A percentile compares a stretch with the other conserved stretches of the same genome.
Evolutionary conservation across 2,888 invertebrate genomes (phyloP).

Genomic region (Thereva nobilitata): DNA sequence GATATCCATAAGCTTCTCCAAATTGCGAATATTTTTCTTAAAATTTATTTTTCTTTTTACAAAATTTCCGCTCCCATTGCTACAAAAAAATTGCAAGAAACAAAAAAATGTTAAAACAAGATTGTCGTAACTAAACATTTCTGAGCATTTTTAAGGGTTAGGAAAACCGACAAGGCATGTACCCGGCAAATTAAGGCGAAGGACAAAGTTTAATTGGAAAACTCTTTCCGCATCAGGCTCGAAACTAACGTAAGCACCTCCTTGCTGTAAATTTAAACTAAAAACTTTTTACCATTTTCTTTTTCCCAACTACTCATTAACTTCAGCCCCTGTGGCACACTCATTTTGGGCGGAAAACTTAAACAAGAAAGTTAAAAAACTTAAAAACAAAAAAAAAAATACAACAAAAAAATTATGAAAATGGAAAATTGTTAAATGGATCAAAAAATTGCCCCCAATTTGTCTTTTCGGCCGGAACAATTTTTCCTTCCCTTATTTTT

Average conservation of each 20-base stretch:
- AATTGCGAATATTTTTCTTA: too few relatives aligned
- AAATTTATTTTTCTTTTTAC: too few relatives aligned
- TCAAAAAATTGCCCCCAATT: constrained; percentile 30
- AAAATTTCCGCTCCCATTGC: too few relatives aligned
- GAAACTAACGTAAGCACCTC: not conserved
- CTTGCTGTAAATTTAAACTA: constrained; percentile 3
- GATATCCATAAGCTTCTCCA: too few relatives aligned
- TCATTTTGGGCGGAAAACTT: constrained; percentile 7
- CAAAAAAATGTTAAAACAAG: too few relatives aligned
- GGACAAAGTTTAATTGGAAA: constrained; percentile 60
- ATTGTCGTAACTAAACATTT: too few relatives aligned
- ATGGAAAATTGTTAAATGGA: constrained; percentile 29
- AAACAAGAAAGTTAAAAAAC: constrained; percentile 17
- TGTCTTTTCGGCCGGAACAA: constrained; percentile 23
- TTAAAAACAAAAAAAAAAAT: constrained; percentile 24
- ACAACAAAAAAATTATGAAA: constrained; percentile 22
- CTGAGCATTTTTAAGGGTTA: too few relatives aligned
- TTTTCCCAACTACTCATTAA: constrained; percentile 18
- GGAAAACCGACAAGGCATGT: constrained; percentile 58
- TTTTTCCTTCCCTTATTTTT: constrained; percentile 12
- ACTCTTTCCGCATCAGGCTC: constrained; percentile 47
- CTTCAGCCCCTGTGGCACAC: not conserved
- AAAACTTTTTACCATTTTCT: not conserved
- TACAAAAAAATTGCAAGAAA: too few relatives aligned
- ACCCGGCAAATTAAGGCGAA: constrained; percentile 58